Evolutionary conservation across 2,797 vertebrate genomes (phyloP).

Genomic region (Dipus sagitta): DNA sequence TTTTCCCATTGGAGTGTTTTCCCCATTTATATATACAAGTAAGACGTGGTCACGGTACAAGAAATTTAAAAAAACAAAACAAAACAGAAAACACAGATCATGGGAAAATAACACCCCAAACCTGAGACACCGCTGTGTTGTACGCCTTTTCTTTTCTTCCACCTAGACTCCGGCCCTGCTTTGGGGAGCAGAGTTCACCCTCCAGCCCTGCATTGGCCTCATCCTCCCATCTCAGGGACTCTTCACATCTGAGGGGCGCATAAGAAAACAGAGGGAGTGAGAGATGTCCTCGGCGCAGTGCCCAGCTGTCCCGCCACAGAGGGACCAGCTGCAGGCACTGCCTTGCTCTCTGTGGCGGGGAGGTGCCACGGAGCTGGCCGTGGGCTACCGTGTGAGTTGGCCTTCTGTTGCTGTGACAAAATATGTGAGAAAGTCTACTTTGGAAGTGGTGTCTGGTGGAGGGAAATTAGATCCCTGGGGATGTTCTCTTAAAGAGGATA

Average conservation of each 20-base stretch:
- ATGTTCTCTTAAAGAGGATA: background rate
- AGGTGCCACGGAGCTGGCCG: too few relatives aligned
- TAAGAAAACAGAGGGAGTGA: too few relatives aligned
- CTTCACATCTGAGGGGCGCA: background rate
- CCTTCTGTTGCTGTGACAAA: background rate
- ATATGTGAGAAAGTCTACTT: background rate
- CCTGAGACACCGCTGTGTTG: rapidly evolving
- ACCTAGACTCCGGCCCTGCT: too few relatives aligned
- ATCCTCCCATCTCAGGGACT: background rate
- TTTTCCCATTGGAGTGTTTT: background rate
- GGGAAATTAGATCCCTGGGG: background rate
- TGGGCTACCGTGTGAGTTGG: background rate
- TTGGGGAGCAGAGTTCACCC: background rate
- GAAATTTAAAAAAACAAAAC: too few relatives aligned
- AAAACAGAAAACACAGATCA: background rate
- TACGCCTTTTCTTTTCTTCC: rapidly evolving
- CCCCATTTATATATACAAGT: background rate
- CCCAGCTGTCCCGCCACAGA: background rate
- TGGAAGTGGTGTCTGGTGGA: background rate
- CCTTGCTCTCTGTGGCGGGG: background rate
- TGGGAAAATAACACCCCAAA: background rate
- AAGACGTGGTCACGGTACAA: background rate
- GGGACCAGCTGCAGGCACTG: too few relatives aligned
- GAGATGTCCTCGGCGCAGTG: background rate
- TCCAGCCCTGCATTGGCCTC: background rate